These are phyloP conservation scores for Choloepus didactylus DNA, from an alignment of 2,797 vertebrate species.

Conservation along the genomic window DNA sequence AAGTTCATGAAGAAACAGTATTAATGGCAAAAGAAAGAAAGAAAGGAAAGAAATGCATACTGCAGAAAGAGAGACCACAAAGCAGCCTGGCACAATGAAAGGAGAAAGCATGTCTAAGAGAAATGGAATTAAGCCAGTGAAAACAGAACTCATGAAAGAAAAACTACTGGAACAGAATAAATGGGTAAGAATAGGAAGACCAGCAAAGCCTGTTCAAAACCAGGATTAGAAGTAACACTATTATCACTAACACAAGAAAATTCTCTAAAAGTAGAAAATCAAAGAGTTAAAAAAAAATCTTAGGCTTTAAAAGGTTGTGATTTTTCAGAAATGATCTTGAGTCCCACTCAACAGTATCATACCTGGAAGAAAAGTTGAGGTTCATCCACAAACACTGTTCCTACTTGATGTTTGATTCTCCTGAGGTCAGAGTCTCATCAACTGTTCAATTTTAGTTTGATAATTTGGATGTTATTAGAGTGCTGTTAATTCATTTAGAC, in stretches of 20 bases:
- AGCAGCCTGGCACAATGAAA: background rate
- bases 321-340: background rate
- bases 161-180: background rate
- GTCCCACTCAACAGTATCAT: background rate
- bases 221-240: background rate
- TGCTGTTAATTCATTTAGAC: background rate
- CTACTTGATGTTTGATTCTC: background rate
- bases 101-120: background rate
- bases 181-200: background rate
- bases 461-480: slow-evolving; percentile 9
- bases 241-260: background rate
- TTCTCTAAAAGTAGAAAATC: background rate
- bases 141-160: background rate
- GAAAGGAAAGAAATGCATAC: background rate
- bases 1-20: background rate
- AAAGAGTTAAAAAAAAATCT: background rate
- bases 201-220: background rate
- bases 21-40: background rate
- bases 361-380: background rate
- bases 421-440: background rate
- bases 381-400: background rate
- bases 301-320: background rate
- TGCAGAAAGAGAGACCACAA: background rate
- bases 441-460: background rate
- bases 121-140: background rate